Conservation (phyloP, 2,888 invertebrate genomes). For the Lepetodrilus schrolli region DNA sequence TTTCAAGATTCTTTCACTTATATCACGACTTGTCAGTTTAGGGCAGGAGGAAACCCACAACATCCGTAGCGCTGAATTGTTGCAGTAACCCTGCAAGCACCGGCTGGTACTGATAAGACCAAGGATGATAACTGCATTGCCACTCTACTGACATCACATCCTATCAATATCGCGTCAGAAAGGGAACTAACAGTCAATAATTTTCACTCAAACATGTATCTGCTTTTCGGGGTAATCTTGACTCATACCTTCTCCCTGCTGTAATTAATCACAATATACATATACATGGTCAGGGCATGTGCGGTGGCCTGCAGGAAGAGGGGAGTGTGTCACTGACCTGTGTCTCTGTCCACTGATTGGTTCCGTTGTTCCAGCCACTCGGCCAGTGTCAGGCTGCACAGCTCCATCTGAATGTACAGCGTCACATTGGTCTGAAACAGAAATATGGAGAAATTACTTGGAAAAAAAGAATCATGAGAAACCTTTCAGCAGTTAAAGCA, state of each 20-base stretch:
- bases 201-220: not conserved
- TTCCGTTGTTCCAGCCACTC: slow-evolving; percentile 85
- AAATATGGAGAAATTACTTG: not conserved
- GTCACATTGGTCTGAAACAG: slow-evolving; percentile 75
- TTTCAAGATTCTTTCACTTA: no score
- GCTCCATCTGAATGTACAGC: slow-evolving; percentile 88
- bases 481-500: no score
- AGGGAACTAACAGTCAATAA: not conserved
- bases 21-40: no score
- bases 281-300: not conserved
- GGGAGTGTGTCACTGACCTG: slow-evolving; percentile 1
- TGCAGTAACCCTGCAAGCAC: no score
- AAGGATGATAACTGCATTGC: no score
- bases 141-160: not conserved
- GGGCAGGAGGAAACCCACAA: no score
- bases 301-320: not conserved
- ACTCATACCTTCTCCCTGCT: no score
- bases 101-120: no score
- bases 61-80: no score
- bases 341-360: slow-evolving; percentile 34
- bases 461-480: no score
- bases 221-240: not conserved
- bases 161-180: not conserved
- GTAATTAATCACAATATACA: no score
- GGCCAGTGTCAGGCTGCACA: slow-evolving; percentile 85